Base-by-base conservation (phyloP, 2,888 invertebrate genomes). In the Chrysolina haemoptera region DNA sequence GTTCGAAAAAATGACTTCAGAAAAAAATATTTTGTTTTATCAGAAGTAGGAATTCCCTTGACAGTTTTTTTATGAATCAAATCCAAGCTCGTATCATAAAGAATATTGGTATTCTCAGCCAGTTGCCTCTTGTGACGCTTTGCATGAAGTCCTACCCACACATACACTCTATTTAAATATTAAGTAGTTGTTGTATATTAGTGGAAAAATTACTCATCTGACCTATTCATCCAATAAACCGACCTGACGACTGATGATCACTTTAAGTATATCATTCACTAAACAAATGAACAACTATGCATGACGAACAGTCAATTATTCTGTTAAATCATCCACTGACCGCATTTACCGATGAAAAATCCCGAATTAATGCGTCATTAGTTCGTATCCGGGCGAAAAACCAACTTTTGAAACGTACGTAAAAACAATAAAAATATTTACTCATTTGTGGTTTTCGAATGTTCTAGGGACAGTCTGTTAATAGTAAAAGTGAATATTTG, bases 231-330 rank as follows among this genome's bases (percentile, higher is more conserved):
- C 27, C 59, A 59, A 59, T 59, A 59, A 27, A 8, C 27, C 35
- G 59, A 27, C 59, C 22, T n/a, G 9, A 59, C 22, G 12, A 27
- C 14, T 35, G 59, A 59, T 35, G 59, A 35, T 35, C n/a, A 35
- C 10, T 59, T 59, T 59, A 35, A 35, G 59, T 59, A 59, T 59
- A 59, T 59, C 59, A 59, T 27, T 35, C 27, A n/a, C n/a, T 59
- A 59, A 59, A 59, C 59, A 59, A 59, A 59, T 59, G 59, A 59
- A 59, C 27, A n/a, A 27, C 59, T 27, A 10, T 14, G 43, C 27
- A 27, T 59, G 59, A 59, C 59, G 59, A 59, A n/a, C 27, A 59
- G 59, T 59, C 59, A 59, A 59, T 59, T 59, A 59, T 59, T 59
- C 59, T 27, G 35, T 59, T 59, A 59, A 59, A 59, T 59, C 59